These are phyloP conservation scores for Chrysogorgia sp. DNA, from an alignment of 92 coral and sea anemone genomes.

Conservation along the genomic window DNA sequence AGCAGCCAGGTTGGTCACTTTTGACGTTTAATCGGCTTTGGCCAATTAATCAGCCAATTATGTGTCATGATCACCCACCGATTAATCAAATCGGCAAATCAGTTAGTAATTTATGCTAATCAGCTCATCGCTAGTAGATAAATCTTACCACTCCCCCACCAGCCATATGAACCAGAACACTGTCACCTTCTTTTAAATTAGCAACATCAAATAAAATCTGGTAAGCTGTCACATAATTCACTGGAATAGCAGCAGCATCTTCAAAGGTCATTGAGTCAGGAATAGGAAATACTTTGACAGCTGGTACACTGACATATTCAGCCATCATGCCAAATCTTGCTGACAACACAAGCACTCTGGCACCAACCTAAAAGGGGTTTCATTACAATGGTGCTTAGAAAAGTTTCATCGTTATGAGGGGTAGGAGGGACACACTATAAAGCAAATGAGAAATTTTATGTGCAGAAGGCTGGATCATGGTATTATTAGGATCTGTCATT, in stretches of 20 bases:
- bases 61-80: too few relatives aligned
- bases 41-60: too few relatives aligned
- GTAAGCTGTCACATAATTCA: conserved; percentile 83
- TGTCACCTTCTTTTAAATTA: conserved; percentile 70
- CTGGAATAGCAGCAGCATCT: conserved; percentile 86
- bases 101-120: too few relatives aligned
- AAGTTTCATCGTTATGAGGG: too few relatives aligned
- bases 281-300: conserved; percentile 55
- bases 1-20: too few relatives aligned
- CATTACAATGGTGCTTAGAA: not conserved
- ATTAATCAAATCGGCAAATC: too few relatives aligned
- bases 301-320: conserved; percentile 71
- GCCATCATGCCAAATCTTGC: conserved; percentile 69
- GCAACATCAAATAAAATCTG: conserved; percentile 81
- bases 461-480: not conserved
- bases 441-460: too few relatives aligned
- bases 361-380: conserved; percentile 83
- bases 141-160: conserved; percentile 97
- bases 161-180: conserved; percentile 94
- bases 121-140: not conserved
- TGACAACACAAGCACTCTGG: conserved; percentile 70
- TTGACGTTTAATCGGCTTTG: too few relatives aligned
- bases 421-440: not conserved
- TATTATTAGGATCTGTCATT: not conserved
- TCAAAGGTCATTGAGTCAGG: conserved; percentile 95